These are phyloP conservation scores for Danio tinwini DNA, from an alignment of 2,797 vertebrate genomes.

Conservation along the genomic window DNA sequence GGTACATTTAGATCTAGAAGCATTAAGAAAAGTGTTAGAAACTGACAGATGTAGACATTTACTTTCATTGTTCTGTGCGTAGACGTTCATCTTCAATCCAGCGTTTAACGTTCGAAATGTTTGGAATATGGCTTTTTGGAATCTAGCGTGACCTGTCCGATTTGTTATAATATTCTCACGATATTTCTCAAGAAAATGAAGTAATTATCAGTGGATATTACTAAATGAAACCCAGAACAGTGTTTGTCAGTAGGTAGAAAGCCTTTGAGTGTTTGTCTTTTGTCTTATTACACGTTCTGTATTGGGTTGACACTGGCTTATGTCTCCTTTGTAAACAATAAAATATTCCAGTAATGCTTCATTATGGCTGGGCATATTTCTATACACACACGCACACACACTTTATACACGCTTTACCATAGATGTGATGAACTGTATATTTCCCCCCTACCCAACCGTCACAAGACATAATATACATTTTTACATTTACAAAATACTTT, in stretches of 20 bases:
- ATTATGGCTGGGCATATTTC: slow-evolving; percentile 20
- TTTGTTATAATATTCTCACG: background rate
- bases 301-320: slow-evolving; percentile 72
- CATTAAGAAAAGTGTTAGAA: slow-evolving; percentile 22
- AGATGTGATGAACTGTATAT: no score
- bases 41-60: slow-evolving; percentile 18
- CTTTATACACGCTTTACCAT: no score
- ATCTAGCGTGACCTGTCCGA: background rate
- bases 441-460: no score
- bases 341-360: slow-evolving; percentile 59
- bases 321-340: slow-evolving; percentile 72
- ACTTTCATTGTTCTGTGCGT: slow-evolving; percentile 17
- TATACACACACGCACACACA: background rate
- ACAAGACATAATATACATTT: no score
- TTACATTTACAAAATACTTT: no score
- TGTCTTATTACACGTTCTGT: slow-evolving; percentile 51
- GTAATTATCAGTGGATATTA: slow-evolving; percentile 27
- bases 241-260: slow-evolving; percentile 35
- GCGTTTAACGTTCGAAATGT: background rate
- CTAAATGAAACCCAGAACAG: slow-evolving; percentile 32
- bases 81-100: slow-evolving; percentile 19
- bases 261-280: slow-evolving; percentile 42
- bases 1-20: slow-evolving; percentile 13
- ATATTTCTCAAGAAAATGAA: slow-evolving; percentile 48
- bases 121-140: slow-evolving; percentile 13